Conservation (phyloP, 2,797 vertebrate species). For the Sorex maritimensis region DNA sequence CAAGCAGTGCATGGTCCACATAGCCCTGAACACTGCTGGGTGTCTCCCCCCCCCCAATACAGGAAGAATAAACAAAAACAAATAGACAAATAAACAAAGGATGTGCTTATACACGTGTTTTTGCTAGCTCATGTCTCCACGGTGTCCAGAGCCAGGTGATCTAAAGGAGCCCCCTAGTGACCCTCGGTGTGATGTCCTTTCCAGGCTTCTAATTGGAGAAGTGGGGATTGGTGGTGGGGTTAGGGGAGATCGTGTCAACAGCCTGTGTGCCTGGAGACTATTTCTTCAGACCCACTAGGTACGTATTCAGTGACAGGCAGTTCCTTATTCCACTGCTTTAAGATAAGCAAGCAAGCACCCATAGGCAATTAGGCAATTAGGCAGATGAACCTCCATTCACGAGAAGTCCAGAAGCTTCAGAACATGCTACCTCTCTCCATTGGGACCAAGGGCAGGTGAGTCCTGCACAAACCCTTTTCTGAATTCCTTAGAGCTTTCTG, state of each 20-base stretch:
- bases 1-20: no score
- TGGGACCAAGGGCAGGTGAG: not conserved
- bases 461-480: not conserved
- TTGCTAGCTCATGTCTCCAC: not conserved
- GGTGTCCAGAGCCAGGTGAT: no score
- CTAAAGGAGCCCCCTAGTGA: not conserved
- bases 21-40: no score
- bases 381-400: not conserved
- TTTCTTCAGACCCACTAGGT: not conserved
- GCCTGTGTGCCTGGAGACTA: accelerated
- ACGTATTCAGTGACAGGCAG: no score
- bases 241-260: not conserved
- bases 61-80: not conserved
- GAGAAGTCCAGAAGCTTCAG: not conserved
- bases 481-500: not conserved
- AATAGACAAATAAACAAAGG: not conserved
- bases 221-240: accelerated
- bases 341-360: not conserved
- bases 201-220: no score
- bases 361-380: not conserved
- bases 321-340: no score
- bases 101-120: not conserved
- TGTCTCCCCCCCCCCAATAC: no score
- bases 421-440: not conserved
- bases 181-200: not conserved